Evolutionary conservation across 2,113 vertebrate species (phyloP).

Genomic region (Garra rufa): DNA sequence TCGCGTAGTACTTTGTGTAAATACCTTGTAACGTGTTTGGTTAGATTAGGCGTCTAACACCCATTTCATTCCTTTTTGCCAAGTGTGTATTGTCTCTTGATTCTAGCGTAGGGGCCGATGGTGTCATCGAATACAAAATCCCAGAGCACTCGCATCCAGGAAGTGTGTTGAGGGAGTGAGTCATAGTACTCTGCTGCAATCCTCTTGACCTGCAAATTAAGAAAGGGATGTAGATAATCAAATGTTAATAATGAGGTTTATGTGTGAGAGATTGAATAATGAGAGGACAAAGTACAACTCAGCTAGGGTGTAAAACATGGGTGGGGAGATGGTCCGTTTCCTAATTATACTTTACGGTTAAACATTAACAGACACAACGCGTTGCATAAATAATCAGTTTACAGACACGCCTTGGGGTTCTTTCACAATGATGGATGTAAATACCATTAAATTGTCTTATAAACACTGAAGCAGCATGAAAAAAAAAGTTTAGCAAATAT

Average conservation of each 20-base stretch:
- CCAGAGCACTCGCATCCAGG: conserved; percentile 93
- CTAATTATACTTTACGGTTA: neutral
- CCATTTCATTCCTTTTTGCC: conserved; percentile 68
- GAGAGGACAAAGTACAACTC: neutral
- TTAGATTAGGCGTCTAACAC: conserved; percentile 1
- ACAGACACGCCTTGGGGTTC: neutral
- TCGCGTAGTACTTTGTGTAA: neutral
- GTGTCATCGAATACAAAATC: conserved; percentile 93
- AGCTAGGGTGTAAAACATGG: neutral
- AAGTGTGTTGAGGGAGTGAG: conserved; percentile 89
- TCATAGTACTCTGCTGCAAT: conserved; percentile 96
- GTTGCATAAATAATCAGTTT: neutral
- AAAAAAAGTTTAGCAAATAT: conserved; percentile 11
- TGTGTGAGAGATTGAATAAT: no score
- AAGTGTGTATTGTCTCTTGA: conserved; percentile 88
- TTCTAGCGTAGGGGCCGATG: conserved; percentile 88
- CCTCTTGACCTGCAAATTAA: conserved; percentile 85
- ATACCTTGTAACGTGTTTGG: conserved; percentile 11
- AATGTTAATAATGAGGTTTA: neutral
- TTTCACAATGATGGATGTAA: neutral
- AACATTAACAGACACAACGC: conserved; percentile 27
- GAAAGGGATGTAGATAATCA: neutral
- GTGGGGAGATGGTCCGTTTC: neutral
- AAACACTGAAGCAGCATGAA: neutral
- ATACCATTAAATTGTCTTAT: neutral